phyloP scores from a whole-genome alignment of 2,113 vertebrate species.

The Columbina picui region DNA sequence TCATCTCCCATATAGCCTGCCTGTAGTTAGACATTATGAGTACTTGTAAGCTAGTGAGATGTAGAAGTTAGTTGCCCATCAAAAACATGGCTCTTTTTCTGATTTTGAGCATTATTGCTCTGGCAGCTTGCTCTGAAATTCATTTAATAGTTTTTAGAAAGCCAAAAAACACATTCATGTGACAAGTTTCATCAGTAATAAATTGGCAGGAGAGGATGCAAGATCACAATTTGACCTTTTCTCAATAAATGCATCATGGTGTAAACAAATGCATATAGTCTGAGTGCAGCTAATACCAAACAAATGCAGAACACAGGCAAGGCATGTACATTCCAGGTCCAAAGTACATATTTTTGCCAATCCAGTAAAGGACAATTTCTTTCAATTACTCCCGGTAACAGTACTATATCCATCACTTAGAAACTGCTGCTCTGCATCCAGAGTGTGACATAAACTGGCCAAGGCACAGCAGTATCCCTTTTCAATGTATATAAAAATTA shows the following conservation, averaged over 20 bases:
- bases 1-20: background rate
- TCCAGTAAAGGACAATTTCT: background rate
- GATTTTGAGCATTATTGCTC: background rate
- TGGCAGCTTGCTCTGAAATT: background rate
- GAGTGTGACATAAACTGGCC: background rate
- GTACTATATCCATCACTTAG: background rate
- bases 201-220: background rate
- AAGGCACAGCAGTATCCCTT: background rate
- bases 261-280: background rate
- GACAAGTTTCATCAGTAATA: background rate
- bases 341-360: background rate
- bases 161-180: background rate
- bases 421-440: background rate
- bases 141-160: background rate
- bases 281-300: background rate
- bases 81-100: background rate
- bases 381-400: background rate
- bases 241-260: rapidly evolving
- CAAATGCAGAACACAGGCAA: background rate
- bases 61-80: background rate
- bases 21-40: background rate
- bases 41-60: background rate
- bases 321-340: background rate
- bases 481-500: background rate
- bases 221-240: background rate